Evolutionary conservation across 2,797 vertebrate species (phyloP).

Genomic region (Myotis pilosus): DNA sequence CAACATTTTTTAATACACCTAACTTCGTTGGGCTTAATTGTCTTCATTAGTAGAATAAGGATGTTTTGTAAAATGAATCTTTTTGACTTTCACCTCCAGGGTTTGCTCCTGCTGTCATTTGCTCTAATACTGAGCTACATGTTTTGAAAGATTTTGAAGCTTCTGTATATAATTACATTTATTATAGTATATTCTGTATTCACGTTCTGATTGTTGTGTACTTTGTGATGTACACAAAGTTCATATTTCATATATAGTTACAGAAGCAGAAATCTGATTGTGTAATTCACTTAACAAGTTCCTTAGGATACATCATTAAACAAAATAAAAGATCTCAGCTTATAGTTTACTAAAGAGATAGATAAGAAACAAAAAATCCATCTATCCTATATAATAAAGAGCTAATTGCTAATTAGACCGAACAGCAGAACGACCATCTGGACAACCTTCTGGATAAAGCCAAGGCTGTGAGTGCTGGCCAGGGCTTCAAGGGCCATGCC

Average conservation of each 20-base stretch:
- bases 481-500: too few relatives aligned
- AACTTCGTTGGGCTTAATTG: background rate
- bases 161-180: background rate
- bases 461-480: too few relatives aligned
- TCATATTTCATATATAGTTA: background rate
- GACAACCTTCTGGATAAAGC: too few relatives aligned
- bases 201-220: background rate
- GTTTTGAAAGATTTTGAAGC: background rate
- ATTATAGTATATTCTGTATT: background rate
- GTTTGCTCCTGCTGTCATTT: background rate
- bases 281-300: background rate
- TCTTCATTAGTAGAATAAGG: conserved; percentile 17
- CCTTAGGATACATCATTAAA: background rate
- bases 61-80: background rate
- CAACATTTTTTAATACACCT: background rate
- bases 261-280: background rate
- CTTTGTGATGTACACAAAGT: background rate
- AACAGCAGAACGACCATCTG: too few relatives aligned
- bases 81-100: background rate
- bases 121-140: background rate
- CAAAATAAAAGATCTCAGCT: background rate
- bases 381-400: too few relatives aligned
- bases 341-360: background rate
- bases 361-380: background rate
- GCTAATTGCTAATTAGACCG: too few relatives aligned